Base-by-base conservation (phyloP, 1,140 invertebrate species). In the Drosophila subobscura region DNA sequence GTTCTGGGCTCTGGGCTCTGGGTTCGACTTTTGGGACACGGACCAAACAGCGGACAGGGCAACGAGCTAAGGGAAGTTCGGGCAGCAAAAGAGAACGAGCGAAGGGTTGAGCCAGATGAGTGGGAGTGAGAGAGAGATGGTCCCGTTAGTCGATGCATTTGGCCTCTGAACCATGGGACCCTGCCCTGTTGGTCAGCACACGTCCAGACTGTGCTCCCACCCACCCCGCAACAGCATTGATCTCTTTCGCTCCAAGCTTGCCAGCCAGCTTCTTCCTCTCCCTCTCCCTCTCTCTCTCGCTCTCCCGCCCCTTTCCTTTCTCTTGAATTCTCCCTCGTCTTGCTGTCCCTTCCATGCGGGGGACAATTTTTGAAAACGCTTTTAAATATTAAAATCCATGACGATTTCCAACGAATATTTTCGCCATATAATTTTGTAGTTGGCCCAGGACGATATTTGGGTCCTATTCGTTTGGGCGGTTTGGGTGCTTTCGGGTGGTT, bases 361-460 rank as follows among this genome's bases (percentile, higher is more conserved):
- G 78, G 78, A 88, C 83, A 86, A 77, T 88, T 88, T 88, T 81
- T 88, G 83, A 83, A 88, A 88, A 88, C 83, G 83, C 83, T 88
- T 88, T 88, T 88, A 88, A 88, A 88, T 88, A 88, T 88, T 88
- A 88, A 88, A 88, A 88, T 88, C 83, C 83, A 88, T 88, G 83
- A 88, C 83, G 83, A 88, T 88, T 88, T 88, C 75, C 81, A 77
- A 78, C 79, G 42, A 76, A 75, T 83, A 88, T 86, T 86, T 78
- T 76, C 65, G 70, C 74, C 83, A 78, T 79, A 84, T 84, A 79
- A 78, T 84, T 84, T 79, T 60, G 79, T 84, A 84, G 79, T 84
- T 58, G 54, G 59, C 42, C 27, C 12, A 47, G 63, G n/a, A 47
- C 56, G 65, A 29, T 66, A 66, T 67, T 67, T 67, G 64, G 64